Percentiles rank a stretch among this genome's conserved stretches.
Conservation (phyloP, 1,140 invertebrate species). For the Cecropterus lyciades region DNA sequence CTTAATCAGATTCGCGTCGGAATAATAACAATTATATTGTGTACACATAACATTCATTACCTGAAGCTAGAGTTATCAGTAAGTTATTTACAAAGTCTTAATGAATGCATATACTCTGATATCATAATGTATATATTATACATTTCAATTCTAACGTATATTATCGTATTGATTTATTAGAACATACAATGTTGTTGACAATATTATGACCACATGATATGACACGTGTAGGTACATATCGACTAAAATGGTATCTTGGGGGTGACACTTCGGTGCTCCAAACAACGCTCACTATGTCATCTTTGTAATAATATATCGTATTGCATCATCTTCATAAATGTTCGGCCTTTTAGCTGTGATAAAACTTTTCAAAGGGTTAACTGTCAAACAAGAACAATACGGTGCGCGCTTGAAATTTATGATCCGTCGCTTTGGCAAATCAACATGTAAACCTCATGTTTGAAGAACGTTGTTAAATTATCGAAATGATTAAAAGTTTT, state of each 20-base stretch:
- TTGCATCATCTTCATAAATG: slow-evolving; percentile 1
- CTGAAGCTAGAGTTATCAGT: background rate
- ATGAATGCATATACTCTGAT: background rate
- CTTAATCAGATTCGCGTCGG: no score
- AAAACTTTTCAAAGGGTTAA: background rate
- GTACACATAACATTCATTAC: no score
- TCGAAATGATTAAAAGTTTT: no score
- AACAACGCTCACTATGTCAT: background rate
- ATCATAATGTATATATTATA: background rate
- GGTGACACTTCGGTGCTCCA: background rate
- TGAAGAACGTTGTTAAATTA: background rate
- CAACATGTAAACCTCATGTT: background rate
- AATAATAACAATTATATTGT: no score
- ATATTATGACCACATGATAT: slow-evolving; percentile 6
- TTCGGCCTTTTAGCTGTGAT: background rate
- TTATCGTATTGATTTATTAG: background rate
- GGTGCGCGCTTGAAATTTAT: no score
- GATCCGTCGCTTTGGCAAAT: no score
- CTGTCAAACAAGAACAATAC: background rate
- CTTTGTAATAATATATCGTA: slow-evolving; percentile 3
- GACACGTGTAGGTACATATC: background rate
- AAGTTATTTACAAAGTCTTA: background rate
- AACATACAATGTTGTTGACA: background rate
- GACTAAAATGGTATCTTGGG: background rate
- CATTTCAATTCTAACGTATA: background rate